Conservation (phyloP, 2,797 vertebrate genomes). For the Enteromius unitaeniatus region DNA sequence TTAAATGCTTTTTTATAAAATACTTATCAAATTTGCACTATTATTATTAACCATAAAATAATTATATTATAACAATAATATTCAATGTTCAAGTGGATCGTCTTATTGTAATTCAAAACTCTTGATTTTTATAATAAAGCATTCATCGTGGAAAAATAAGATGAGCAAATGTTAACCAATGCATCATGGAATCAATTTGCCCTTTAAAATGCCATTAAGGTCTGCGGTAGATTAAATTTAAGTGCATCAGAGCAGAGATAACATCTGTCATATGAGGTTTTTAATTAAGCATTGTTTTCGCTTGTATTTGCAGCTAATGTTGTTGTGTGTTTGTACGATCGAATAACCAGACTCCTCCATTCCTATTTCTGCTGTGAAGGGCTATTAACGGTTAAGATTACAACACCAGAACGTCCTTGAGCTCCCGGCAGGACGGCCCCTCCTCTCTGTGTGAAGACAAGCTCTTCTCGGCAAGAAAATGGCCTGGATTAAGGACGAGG, state of each 20-base stretch:
- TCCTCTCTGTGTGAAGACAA: slow-evolving; percentile 71
- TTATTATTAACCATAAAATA: neutral
- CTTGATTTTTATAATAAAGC: neutral
- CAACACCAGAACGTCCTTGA: slow-evolving; percentile 77
- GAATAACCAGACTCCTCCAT: slow-evolving; percentile 17
- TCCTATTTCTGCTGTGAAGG: slow-evolving; percentile 56
- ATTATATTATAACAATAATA: neutral
- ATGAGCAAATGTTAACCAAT: slow-evolving; percentile 25
- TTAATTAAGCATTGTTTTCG: slow-evolving; percentile 39
- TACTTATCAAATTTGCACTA: neutral
- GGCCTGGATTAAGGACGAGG: slow-evolving; percentile 38
- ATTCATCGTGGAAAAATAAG: neutral
- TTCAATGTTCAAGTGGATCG: neutral
- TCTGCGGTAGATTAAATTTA: slow-evolving; percentile 20
- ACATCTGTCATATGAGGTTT: slow-evolving; percentile 27
- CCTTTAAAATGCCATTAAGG: slow-evolving; percentile 23
- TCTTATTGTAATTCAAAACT: neutral
- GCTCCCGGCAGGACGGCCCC: slow-evolving; percentile 66
- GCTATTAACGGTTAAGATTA: slow-evolving; percentile 76
- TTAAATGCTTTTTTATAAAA: too few species aligned
- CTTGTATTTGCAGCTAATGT: neutral
- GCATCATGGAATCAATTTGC: slow-evolving; percentile 29
- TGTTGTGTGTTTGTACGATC: neutral
- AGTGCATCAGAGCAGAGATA: slow-evolving; percentile 26
- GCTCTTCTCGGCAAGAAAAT: slow-evolving; percentile 66